Conservation (phyloP, 2,888 invertebrate species). For the Sisyra nigra region DNA sequence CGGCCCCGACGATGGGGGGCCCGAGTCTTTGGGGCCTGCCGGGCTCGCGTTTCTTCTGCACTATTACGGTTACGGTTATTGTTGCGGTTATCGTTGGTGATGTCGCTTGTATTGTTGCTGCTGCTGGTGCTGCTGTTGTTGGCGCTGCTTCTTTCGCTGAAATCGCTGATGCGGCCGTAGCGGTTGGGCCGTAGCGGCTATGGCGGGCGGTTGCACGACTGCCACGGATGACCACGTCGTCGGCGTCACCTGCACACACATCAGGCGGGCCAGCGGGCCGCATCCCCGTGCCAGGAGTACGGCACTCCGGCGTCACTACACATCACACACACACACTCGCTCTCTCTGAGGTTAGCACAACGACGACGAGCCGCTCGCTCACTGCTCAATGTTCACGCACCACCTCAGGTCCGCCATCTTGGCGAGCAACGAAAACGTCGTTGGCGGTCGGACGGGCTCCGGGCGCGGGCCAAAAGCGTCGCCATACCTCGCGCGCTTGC, state of each 20-base stretch:
- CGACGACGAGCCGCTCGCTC: constrained; percentile 21
- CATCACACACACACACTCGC: constrained; percentile 15
- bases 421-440: constrained; percentile 18
- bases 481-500: constrained; percentile 11
- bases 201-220: constrained; percentile 21
- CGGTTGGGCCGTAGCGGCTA: constrained; percentile 24
- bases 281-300: constrained; percentile 18
- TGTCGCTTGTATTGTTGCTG: background rate
- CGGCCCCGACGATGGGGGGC: constrained; percentile 26
- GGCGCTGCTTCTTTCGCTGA: constrained; percentile 12
- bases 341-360: constrained; percentile 14
- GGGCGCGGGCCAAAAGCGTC: constrained; percentile 11
- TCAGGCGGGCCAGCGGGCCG: constrained; percentile 20
- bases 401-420: constrained; percentile 30
- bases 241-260: constrained; percentile 14
- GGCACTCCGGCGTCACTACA: constrained; percentile 12
- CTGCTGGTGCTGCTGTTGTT: constrained; percentile 3
- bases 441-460: constrained; percentile 14
- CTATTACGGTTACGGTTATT: constrained; percentile 3
- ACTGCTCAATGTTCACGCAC: constrained; percentile 21
- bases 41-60: constrained; percentile 8
- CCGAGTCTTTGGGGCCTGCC: constrained; percentile 8
- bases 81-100: constrained; percentile 1
- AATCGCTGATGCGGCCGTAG: constrained; percentile 14
- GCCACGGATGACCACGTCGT: constrained; percentile 4